Evolutionary conservation across 2,113 vertebrate species (phyloP), one percentile per base, ranked within the genome.

Genomic region (Aptenodytes patagonicus): DNA sequence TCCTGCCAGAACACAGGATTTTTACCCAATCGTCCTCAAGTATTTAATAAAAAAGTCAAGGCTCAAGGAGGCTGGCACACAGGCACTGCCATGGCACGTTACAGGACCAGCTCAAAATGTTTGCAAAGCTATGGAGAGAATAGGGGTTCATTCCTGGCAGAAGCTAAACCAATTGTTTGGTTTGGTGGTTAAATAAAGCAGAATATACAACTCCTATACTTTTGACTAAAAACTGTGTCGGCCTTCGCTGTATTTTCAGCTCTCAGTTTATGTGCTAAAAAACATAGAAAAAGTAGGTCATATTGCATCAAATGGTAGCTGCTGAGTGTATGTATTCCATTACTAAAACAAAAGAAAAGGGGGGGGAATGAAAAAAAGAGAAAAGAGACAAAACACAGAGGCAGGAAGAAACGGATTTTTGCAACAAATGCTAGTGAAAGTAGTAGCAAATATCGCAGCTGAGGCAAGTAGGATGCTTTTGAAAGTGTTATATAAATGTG

Each of bases 101-200:
- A 58, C 11, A 76, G 79, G 57, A 21, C 3, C 28, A 73, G 34
- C 22, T n/a, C 54, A 87, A 70, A 57, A 78, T 28, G 10, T 32
- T 70, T 52, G 58, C 32, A 87, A 69, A 87, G 6, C 29, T 55
- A 17, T 34, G 34, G 19, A 28, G 25, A 19, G 31, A 69, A 54
- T 0, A 31, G 9, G 6, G 10, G 3, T 3, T 82, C 3, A 24
- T 21, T 89, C 34, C 4, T 3, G 7, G 8, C 9, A 54, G 22
- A 80, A 90, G 3, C 9, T 77, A 34, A 89, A 69, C 3, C 22
- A 38, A 34, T 51, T 20, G 0, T n/a, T 78, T 75, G 1, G 2
- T 8, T 46, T 81, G 9, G 18, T 86, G 6, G 8, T 58, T 72
- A 60, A 72, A 34, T 15, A 25, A 70, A 62, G 13, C 28, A n/a